Evolutionary conservation across 2,797 vertebrate genomes (phyloP).

Genomic region (Smutsia gigantea): DNA sequence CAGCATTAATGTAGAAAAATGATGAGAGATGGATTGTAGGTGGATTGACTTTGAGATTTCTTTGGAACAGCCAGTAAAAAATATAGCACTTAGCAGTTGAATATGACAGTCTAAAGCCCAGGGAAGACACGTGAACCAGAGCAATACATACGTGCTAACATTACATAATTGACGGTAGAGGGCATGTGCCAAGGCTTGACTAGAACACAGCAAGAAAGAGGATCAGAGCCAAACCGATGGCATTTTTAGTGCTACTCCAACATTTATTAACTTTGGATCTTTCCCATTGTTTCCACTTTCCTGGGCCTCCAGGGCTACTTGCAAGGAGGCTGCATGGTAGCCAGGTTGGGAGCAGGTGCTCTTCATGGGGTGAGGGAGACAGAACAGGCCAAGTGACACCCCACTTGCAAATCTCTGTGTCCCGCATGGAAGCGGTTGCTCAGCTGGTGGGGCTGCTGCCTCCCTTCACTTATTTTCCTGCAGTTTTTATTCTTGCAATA

Average conservation of each 20-base stretch:
- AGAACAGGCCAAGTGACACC: not conserved
- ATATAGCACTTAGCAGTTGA: not conserved
- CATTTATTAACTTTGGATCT: not conserved
- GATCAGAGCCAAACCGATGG: not conserved
- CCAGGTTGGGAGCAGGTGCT: not conserved
- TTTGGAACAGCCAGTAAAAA: not conserved
- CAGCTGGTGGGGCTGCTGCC: not conserved
- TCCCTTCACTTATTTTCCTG: not conserved
- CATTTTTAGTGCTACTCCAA: not conserved
- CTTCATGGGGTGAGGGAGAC: accelerated
- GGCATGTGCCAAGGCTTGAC: not conserved
- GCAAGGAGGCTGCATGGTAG: not conserved
- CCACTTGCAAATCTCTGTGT: not conserved
- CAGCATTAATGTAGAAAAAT: not conserved
- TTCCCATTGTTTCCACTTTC: not conserved
- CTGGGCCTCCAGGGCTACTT: too few species aligned
- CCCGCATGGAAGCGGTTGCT: not conserved
- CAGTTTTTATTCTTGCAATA: not conserved
- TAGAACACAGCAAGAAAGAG: not conserved
- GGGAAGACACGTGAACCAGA: not conserved
- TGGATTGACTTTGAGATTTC: not conserved
- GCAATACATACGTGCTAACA: not conserved
- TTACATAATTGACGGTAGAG: not conserved
- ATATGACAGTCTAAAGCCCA: not conserved
- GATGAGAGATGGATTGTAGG: not conserved